phyloP scores from a whole-genome alignment of 1,140 invertebrate species.

The Leguminivora glycinivorella region DNA sequence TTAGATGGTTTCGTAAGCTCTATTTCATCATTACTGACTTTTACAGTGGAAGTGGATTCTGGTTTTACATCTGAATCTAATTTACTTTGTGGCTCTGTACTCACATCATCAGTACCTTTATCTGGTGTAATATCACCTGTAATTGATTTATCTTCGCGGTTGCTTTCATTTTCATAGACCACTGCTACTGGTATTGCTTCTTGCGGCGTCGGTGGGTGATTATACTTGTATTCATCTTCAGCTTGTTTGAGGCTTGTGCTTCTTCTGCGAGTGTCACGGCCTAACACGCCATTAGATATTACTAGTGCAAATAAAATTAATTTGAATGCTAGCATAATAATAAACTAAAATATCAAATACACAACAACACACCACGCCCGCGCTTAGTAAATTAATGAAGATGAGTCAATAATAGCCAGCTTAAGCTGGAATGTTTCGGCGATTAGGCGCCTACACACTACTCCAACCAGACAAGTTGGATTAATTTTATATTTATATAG shows the following conservation, averaged over 20 bases:
- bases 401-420: conserved; percentile 51
- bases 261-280: conserved; percentile 20
- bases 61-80: background rate
- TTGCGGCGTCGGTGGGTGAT: conserved; percentile 48
- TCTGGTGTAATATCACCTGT: conserved; percentile 16
- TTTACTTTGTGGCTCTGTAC: background rate
- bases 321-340: conserved; percentile 41
- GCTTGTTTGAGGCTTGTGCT: conserved; percentile 5
- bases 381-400: conserved; percentile 58
- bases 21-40: background rate
- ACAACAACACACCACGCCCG: conserved; percentile 50
- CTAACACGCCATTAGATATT: conserved; percentile 13
- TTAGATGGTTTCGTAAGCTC: conserved; percentile 18
- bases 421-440: conserved; percentile 46
- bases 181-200: conserved; percentile 37
- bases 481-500: conserved; percentile 34
- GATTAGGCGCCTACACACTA: conserved; percentile 57
- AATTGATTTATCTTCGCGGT: conserved; percentile 8
- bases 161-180: conserved; percentile 31
- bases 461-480: conserved; percentile 57
- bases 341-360: conserved; percentile 40
- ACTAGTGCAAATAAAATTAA: conserved; percentile 15
- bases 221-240: conserved; percentile 41
- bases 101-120: conserved; percentile 13
- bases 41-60: background rate